Evolutionary conservation across 2,888 invertebrate genomes (phyloP), one percentile per base, ranked within the genome.

Genomic region (Pandemis corylana): DNA sequence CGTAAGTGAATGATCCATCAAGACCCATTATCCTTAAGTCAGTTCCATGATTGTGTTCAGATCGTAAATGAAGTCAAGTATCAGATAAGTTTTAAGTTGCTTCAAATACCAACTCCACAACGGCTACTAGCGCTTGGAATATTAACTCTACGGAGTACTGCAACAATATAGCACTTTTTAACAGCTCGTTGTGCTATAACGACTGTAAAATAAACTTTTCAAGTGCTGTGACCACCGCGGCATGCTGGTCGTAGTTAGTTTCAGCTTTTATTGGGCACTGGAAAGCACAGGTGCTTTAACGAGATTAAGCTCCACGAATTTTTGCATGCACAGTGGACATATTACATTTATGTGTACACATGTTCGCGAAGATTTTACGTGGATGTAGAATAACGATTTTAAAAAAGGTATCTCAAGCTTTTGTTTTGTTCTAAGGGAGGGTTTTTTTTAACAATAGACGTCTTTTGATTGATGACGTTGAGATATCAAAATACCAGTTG

Each of bases 81-180:
- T n/a, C n/a, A n/a, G 20, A 20, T 20, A 36, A 36, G 28, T 36
- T 36, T 36, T 36, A 36, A 36, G 28, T 4, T 36, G 28, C 28
- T 36, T 36, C 28, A 36, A 36, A 4, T 36, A 36, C 28, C 5
- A 4, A 28, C 20, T 56, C 12, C 20, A 10, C 28, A 59, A 59
- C 28, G 9, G 28, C 28, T 1, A 36, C 28, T 36, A 36, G 28
- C 28, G 28, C 28, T 36, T 36, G 28, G 28, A 36, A 36, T 36
- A 36, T 36, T 36, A 36, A 36, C 28, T 36, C 28, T 36, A 36
- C 28, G 28, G 2, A 36, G 2, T 36, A 59, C 28, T 28, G 28
- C 59, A 28, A 59, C 59, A 28, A 59, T 28, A 59, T 59, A 28
- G 10, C 28, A 59, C 59, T 59, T 59, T 59, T 59, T 59, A 59